Conservation (phyloP, 1,140 invertebrate genomes). For the Rhynchophorus ferrugineus region DNA sequence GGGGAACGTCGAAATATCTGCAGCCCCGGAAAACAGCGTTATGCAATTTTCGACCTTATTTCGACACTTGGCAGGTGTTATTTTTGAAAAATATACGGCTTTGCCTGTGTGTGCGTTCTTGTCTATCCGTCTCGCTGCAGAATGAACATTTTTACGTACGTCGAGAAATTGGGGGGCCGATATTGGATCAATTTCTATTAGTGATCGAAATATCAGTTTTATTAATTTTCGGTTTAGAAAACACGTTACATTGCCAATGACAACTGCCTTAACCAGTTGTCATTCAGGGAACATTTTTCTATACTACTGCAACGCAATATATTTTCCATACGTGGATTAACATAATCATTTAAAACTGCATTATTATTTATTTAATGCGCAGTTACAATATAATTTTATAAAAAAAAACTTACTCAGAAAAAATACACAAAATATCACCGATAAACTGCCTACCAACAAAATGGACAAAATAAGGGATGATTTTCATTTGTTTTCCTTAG, state of each 20-base stretch:
- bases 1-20: constrained; percentile 12
- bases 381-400: no score
- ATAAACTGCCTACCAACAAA: neutral
- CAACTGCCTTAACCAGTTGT: neutral
- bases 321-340: no score
- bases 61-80: neutral
- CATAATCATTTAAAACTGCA: no score
- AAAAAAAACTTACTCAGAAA: neutral
- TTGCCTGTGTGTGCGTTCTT: no score
- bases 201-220: no score
- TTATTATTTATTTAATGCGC: no score
- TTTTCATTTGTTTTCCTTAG: neutral
- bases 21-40: constrained; percentile 15
- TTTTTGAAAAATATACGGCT: constrained; percentile 4
- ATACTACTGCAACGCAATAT: neutral
- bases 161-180: no score
- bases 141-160: no score
- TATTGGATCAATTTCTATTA: no score
- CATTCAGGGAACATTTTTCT: neutral
- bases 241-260: neutral
- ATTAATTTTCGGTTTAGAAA: no score
- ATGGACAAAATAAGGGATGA: neutral
- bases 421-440: neutral
- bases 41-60: constrained; percentile 14
- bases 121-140: no score